Conservation (phyloP, 2,888 invertebrate species). For the Hedychridium roseum region DNA sequence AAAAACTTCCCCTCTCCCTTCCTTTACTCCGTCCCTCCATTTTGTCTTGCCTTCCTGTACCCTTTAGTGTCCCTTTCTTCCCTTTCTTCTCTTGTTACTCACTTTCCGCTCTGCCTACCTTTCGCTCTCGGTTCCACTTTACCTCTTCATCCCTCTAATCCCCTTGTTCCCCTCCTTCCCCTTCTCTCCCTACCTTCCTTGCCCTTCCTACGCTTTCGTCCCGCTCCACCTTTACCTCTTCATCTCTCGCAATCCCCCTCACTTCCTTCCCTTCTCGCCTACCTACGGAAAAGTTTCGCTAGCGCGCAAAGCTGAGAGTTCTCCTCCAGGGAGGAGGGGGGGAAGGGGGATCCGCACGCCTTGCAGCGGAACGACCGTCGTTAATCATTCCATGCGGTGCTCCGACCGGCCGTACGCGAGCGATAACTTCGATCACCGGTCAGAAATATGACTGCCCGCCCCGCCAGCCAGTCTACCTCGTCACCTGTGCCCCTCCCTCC, state of each 20-base stretch:
- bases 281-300: slow-evolving; percentile 27
- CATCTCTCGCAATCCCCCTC: too few species aligned
- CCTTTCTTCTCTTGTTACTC: not conserved
- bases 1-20: too few species aligned
- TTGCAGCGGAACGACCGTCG: slow-evolving; percentile 23
- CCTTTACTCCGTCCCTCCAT: not conserved
- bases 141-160: too few species aligned
- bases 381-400: slow-evolving; percentile 30
- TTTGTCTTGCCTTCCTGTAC: not conserved
- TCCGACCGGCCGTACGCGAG: slow-evolving; percentile 13
- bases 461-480: slow-evolving; percentile 19
- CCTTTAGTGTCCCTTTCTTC: not conserved
- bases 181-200: too few species aligned
- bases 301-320: too few species aligned
- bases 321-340: too few species aligned
- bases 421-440: slow-evolving; percentile 28
- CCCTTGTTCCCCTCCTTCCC: too few species aligned
- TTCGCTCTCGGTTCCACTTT: not conserved
- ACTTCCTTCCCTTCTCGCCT: not conserved
- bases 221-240: too few species aligned
- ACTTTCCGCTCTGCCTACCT: too few species aligned
- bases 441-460: too few species aligned
- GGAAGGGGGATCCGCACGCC: too few species aligned
- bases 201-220: too few species aligned
- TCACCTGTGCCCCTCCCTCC: slow-evolving; percentile 14